phyloP scores from a whole-genome alignment of 2,797 vertebrate genomes.

The Morus bassanus region DNA sequence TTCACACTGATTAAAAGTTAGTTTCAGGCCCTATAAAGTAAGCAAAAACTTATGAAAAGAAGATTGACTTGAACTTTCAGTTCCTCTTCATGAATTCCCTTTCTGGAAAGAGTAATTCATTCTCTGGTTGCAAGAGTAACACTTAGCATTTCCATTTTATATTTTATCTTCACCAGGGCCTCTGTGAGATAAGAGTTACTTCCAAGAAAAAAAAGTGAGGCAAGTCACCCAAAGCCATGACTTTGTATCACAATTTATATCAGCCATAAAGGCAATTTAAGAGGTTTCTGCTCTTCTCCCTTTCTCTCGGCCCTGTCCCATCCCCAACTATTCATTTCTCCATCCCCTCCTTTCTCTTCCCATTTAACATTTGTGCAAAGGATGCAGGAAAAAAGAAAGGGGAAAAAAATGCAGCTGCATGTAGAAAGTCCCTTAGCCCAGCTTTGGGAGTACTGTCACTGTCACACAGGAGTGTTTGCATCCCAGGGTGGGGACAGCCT shows the following conservation, averaged over 20 bases:
- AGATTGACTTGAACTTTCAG: neutral
- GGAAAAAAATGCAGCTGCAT: neutral
- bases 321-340: neutral
- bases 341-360: neutral
- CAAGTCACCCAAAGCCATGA: neutral
- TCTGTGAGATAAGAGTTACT: neutral
- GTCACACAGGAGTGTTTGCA: neutral
- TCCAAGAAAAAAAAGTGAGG: neutral
- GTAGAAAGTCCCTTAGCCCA: neutral
- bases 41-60: neutral
- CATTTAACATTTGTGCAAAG: neutral
- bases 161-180: neutral
- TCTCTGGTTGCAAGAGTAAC: neutral
- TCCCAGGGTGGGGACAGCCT: neutral
- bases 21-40: neutral
- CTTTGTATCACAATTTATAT: neutral
- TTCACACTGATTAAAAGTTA: neutral
- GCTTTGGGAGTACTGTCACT: neutral
- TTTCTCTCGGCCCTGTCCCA: neutral
- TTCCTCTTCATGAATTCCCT: neutral
- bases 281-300: neutral
- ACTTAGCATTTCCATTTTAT: neutral
- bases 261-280: neutral
- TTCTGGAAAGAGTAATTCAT: neutral
- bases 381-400: rapidly evolving